Conservation (phyloP, 2,888 invertebrate genomes). For the Drosophila ustulata region DNA sequence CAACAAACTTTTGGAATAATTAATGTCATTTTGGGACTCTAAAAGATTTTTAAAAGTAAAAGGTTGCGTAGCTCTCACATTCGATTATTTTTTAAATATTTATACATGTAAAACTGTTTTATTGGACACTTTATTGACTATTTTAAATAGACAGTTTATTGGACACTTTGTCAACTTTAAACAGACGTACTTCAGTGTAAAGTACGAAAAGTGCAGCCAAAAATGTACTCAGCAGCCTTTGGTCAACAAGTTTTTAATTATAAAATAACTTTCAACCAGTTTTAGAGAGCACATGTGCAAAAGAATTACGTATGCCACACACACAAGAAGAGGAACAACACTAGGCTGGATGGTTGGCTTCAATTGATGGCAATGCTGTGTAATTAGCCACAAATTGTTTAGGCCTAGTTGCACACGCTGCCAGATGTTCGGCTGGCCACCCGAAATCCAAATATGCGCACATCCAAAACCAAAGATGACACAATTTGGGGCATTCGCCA, state of each 20-base stretch:
- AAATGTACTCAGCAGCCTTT: slow-evolving; percentile 26
- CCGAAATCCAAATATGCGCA: slow-evolving; percentile 73
- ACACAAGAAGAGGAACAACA: slow-evolving; percentile 7
- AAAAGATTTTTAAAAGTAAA: no score
- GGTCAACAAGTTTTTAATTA: slow-evolving; percentile 75
- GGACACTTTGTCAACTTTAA: slow-evolving; percentile 3
- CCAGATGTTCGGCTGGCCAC: slow-evolving; percentile 53
- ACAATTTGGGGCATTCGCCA: slow-evolving; percentile 64
- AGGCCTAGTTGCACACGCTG: slow-evolving; percentile 72
- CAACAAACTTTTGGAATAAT: no score
- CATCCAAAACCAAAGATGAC: slow-evolving; percentile 79
- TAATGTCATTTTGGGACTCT: no score
- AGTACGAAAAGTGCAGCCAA: not conserved
- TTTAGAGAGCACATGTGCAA: slow-evolving; percentile 42
- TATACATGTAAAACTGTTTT: not conserved
- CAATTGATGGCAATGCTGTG: slow-evolving; percentile 77
- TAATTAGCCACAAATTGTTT: slow-evolving; percentile 82
- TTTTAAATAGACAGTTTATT: not conserved
- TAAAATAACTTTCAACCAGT: slow-evolving; percentile 73
- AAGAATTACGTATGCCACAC: slow-evolving; percentile 53
- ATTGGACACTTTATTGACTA: no score
- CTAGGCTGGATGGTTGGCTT: slow-evolving; percentile 30
- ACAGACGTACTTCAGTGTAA: not conserved
- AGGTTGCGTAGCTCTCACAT: no score
- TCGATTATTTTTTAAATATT: no score